phyloP scores from a whole-genome alignment of 1,140 invertebrate species.

The Hermatobates lingyangjiaoensis region DNA sequence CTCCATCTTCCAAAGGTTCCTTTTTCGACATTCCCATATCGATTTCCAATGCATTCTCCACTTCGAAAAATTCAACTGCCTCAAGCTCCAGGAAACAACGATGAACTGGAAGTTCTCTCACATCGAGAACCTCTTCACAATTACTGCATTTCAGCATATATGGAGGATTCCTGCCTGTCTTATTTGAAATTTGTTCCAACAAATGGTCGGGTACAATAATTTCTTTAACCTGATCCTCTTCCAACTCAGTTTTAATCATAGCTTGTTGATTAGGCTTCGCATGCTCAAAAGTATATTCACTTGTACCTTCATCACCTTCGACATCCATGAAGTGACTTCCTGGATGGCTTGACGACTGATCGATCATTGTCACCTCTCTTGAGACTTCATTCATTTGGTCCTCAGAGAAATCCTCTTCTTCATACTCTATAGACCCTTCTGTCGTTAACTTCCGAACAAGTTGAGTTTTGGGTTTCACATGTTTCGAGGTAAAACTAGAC shows the following conservation, averaged over 20 bases:
- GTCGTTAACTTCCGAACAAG: not conserved
- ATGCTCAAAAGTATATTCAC: not conserved
- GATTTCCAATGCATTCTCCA: slow-evolving; percentile 2
- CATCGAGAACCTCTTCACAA: slow-evolving; percentile 7
- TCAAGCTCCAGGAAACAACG: slow-evolving; percentile 4
- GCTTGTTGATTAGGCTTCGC: not conserved
- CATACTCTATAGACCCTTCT: not conserved
- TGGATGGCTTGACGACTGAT: not conserved
- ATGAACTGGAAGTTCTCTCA: slow-evolving; percentile 2
- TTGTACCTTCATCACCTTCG: not conserved
- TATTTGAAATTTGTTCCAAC: not conserved
- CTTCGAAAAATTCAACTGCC: slow-evolving; percentile 1
- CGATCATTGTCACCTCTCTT: not conserved
- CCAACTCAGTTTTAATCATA: not conserved
- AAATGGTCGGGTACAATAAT: not conserved
- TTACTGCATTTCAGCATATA: slow-evolving; percentile 2
- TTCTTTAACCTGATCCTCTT: not conserved
- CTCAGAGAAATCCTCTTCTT: not conserved
- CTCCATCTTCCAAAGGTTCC: not conserved
- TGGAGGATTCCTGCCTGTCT: not conserved
- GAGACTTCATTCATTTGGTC: not conserved
- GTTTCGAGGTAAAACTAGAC: no score
- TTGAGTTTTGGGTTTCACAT: not conserved
- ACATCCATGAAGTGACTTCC: not conserved
- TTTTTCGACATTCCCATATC: not conserved